phyloP scores from a whole-genome alignment of 2,797 vertebrate species.

The Falco cherrug region DNA sequence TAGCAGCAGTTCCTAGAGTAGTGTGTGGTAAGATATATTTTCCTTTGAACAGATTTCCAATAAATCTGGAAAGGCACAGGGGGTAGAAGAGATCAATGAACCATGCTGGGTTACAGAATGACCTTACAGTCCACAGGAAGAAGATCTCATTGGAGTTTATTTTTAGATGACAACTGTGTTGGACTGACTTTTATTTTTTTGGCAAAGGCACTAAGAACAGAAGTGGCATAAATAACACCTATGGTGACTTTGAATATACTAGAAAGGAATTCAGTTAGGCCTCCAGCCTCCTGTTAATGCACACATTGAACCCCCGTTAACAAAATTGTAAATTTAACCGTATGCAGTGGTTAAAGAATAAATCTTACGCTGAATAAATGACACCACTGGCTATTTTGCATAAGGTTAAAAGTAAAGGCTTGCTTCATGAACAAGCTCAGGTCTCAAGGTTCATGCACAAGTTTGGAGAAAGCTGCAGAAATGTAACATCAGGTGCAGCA shows the following conservation, averaged over 20 bases:
- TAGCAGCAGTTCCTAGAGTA: constrained; percentile 26
- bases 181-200: constrained; percentile 42
- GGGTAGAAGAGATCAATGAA: constrained; percentile 55
- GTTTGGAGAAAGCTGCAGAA: background rate
- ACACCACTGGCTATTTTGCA: background rate
- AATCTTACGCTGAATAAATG: background rate
- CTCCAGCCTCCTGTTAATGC: background rate
- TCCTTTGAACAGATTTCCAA: constrained; percentile 58
- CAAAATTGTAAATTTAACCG: background rate
- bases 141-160: constrained; percentile 62
- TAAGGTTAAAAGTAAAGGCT: background rate
- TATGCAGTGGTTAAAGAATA: background rate
- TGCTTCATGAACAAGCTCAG: background rate
- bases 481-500: background rate
- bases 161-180: constrained; percentile 60
- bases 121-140: constrained; percentile 57
- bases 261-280: constrained; percentile 7
- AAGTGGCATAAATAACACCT: constrained; percentile 21
- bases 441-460: background rate
- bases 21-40: background rate
- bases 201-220: constrained; percentile 25
- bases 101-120: constrained; percentile 44
- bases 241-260: constrained; percentile 21
- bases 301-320: background rate
- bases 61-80: constrained; percentile 55